Conservation (phyloP, 2,888 invertebrate genomes). For the Nomada goodeniana region DNA sequence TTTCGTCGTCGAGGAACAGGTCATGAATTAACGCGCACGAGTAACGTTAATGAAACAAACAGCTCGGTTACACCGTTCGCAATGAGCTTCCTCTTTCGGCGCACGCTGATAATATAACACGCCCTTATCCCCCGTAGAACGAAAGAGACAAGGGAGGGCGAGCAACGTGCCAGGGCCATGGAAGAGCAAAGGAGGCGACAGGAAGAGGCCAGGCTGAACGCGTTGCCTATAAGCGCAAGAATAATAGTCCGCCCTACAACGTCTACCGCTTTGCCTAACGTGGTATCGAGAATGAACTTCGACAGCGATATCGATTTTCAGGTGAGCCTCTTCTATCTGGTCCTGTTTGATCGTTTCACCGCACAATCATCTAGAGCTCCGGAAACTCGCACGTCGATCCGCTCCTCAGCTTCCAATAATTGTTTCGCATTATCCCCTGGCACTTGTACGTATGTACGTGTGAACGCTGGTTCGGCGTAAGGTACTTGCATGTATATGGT, state of each 20-base stretch:
- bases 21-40: conserved; percentile 19
- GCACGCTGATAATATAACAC: conserved; percentile 26
- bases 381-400: neutral
- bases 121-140: conserved; percentile 34
- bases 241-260: conserved; percentile 71
- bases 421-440: conserved; percentile 22
- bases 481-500: no score
- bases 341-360: conserved; percentile 34
- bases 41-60: conserved; percentile 56
- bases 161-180: conserved; percentile 46
- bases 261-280: conserved; percentile 17
- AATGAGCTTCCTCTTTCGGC: conserved; percentile 52
- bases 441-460: neutral
- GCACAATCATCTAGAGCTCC: conserved; percentile 28
- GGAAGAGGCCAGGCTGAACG: conserved; percentile 73
- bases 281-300: conserved; percentile 60
- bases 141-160: conserved; percentile 30
- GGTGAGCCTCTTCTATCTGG: conserved; percentile 68
- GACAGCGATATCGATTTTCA: conserved; percentile 71
- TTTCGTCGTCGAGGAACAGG: neutral
- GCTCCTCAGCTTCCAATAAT: conserved; percentile 8
- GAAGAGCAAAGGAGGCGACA: conserved; percentile 57
- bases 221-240: conserved; percentile 76
- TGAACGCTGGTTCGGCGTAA: neutral
- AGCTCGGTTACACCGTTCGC: conserved; percentile 25